Conservation (phyloP, 2,888 invertebrate species). For the Anodontia alba region DNA sequence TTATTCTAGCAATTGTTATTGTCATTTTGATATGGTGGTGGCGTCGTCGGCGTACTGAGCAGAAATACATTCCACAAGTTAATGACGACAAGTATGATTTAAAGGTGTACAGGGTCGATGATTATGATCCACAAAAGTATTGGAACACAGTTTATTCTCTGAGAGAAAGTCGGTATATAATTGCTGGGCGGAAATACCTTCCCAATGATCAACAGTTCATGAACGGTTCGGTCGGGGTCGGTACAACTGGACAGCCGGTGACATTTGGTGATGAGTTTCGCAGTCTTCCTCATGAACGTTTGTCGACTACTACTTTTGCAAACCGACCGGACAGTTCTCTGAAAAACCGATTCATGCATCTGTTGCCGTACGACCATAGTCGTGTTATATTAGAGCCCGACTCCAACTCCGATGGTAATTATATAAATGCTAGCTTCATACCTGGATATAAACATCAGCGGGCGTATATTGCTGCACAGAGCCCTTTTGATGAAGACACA, state of each 20-base stretch:
- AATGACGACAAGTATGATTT: constrained; percentile 61
- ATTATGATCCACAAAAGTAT: constrained; percentile 73
- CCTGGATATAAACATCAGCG: constrained; percentile 84
- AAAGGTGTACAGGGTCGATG: constrained; percentile 58
- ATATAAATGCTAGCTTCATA: constrained; percentile 81
- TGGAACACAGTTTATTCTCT: constrained; percentile 74
- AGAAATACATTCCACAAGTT: constrained; percentile 45
- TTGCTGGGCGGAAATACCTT: constrained; percentile 70
- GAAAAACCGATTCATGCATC: constrained; percentile 81
- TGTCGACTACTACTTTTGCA: constrained; percentile 70
- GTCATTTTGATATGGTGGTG: constrained; percentile 69
- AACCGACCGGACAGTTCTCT: constrained; percentile 67
- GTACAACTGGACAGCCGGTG: constrained; percentile 49
- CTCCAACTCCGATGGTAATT: constrained; percentile 69
- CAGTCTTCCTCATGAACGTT: constrained; percentile 74
- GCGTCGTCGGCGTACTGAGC: constrained; percentile 44
- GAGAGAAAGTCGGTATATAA: constrained; percentile 73
- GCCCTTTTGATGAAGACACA: constrained; percentile 84
- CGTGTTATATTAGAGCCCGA: constrained; percentile 75
- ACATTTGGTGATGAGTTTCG: constrained; percentile 81
- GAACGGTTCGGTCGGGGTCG: constrained; percentile 46
- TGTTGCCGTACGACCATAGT: constrained; percentile 83
- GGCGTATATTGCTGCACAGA: constrained; percentile 86
- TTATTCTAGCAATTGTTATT: constrained; percentile 65
- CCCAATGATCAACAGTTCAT: constrained; percentile 44